Evolutionary conservation across 2,113 vertebrate species (phyloP).

Genomic region (Ctenomys sociabilis): DNA sequence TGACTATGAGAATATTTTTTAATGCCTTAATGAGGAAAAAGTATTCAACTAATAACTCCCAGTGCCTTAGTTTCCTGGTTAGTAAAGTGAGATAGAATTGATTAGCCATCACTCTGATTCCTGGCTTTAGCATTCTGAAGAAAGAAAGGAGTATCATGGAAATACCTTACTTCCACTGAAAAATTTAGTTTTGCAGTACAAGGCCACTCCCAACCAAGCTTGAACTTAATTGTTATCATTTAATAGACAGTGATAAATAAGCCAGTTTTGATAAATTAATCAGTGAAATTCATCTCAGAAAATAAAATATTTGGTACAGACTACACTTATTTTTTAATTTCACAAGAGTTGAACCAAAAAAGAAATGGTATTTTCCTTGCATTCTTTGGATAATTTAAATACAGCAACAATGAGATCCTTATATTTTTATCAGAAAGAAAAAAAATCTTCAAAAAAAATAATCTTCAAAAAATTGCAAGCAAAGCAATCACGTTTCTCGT

Average conservation of each 20-base stretch:
- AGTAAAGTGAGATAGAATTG: not conserved
- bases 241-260: constrained; percentile 35
- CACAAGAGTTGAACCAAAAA: constrained; percentile 78
- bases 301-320: constrained; percentile 71
- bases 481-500: constrained; percentile 39
- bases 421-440: constrained; percentile 63
- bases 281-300: constrained; percentile 72
- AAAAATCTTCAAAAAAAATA: not conserved
- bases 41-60: not conserved
- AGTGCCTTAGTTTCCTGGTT: constrained; percentile 12
- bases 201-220: constrained; percentile 59
- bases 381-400: constrained; percentile 74
- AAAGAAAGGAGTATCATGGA: constrained; percentile 38
- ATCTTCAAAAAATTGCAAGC: not conserved
- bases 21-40: constrained; percentile 8
- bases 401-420: constrained; percentile 59
- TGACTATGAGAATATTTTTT: not conserved
- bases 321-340: constrained; percentile 75
- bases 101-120: not conserved
- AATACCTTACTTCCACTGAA: constrained; percentile 68
- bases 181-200: constrained; percentile 67
- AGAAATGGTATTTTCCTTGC: constrained; percentile 69
- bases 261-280: constrained; percentile 76
- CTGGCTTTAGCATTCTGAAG: constrained; percentile 6
- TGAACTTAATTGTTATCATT: constrained; percentile 75